Evolutionary conservation across 2,797 vertebrate species (phyloP).

Genomic region (Mus caroli): DNA sequence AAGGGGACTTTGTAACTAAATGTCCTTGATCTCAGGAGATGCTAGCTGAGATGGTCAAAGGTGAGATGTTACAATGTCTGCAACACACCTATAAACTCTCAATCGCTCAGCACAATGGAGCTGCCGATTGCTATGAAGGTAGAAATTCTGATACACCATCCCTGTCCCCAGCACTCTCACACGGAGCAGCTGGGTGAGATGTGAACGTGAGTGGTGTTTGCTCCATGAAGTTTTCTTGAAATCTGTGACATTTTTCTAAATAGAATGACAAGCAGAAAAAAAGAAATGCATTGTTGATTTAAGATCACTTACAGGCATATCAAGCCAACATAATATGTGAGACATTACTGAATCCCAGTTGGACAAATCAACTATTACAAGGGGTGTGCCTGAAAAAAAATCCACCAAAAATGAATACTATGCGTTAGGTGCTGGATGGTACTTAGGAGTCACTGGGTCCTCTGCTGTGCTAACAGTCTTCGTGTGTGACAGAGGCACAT

Average conservation of each 20-base stretch:
- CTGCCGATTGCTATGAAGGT: background rate
- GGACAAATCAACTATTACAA: background rate
- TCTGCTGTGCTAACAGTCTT: background rate
- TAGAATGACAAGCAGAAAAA: background rate
- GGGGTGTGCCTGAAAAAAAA: background rate
- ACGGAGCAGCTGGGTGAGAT: background rate
- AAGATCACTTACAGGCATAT: background rate
- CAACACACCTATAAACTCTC: background rate
- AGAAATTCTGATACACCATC: background rate
- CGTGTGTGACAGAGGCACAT: background rate
- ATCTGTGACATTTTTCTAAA: constrained; percentile 40
- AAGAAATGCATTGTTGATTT: background rate
- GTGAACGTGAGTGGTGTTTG: background rate
- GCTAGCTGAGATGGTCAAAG: background rate
- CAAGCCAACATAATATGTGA: background rate
- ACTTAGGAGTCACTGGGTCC: background rate
- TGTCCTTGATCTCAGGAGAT: background rate
- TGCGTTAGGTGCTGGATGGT: background rate
- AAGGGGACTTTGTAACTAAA: background rate
- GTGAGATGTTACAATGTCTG: background rate
- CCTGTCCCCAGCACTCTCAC: background rate
- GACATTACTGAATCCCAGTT: background rate
- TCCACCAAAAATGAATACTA: background rate
- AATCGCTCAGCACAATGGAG: background rate
- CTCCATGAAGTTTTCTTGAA: constrained; percentile 4